Conservation (phyloP, 2,113 vertebrate species). For the Scopus umbretta region DNA sequence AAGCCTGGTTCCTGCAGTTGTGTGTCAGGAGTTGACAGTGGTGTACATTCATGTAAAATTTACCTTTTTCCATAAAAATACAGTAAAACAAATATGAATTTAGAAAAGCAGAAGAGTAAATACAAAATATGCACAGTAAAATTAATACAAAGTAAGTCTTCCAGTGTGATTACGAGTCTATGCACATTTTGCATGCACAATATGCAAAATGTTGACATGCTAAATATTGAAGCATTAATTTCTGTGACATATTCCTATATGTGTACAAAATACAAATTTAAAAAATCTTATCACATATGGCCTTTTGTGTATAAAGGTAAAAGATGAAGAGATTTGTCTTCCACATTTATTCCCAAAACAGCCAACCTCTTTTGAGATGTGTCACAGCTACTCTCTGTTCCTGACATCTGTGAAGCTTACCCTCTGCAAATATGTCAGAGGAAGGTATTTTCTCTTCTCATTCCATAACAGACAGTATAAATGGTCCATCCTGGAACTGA, state of each 20-base stretch:
- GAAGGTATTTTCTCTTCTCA: neutral
- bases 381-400: neutral
- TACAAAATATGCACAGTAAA: neutral
- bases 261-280: neutral
- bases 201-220: neutral
- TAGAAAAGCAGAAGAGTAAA: neutral
- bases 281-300: neutral
- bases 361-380: neutral
- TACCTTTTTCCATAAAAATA: neutral
- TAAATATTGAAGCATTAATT: neutral
- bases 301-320: neutral
- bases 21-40: neutral
- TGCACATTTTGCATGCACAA: neutral
- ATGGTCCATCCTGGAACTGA: neutral
- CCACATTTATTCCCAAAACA: neutral
- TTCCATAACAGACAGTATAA: neutral
- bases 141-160: neutral
- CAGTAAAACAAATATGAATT: neutral
- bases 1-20: neutral
- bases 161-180: neutral
- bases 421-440: neutral
- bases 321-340: neutral
- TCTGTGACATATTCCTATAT: neutral
- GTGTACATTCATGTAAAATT: neutral
- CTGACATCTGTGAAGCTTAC: neutral